A percentile compares a stretch with the other conserved stretches of the same genome.
Evolutionary conservation across 2,797 vertebrate species (phyloP).

Genomic region (Sebastes iracundus): DNA sequence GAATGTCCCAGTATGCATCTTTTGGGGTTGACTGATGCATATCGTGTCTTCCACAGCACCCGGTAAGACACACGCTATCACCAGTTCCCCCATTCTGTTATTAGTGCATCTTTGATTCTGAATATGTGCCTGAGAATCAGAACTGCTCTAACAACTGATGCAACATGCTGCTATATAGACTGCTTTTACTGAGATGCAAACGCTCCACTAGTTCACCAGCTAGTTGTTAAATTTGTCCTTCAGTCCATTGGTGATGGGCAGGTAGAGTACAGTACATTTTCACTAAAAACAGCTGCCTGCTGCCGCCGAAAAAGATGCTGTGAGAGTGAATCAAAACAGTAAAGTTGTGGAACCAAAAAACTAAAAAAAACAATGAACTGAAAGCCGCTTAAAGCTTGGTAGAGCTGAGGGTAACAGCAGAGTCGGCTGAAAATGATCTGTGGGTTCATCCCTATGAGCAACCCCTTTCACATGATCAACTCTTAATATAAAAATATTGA

Average conservation of each 20-base stretch:
- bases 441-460: neutral
- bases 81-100: neutral
- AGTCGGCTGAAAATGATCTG: neutral
- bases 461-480: neutral
- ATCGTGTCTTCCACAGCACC: neutral
- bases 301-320: neutral
- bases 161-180: neutral
- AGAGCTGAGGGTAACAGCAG: no score
- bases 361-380: neutral
- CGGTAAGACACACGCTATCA: neutral
- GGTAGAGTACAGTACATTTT: neutral
- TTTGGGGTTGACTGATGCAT: neutral
- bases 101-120: neutral
- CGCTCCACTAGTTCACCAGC: neutral
- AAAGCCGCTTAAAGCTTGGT: neutral
- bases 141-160: neutral
- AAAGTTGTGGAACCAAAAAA: neutral
- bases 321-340: neutral
- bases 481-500: constrained; percentile 1
- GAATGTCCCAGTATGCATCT: neutral
- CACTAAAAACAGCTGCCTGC: neutral
- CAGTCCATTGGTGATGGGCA: no score
- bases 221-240: neutral
- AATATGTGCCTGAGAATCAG: neutral
- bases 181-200: neutral